These are phyloP conservation scores for Ficedula albicollis DNA, from an alignment of 2,797 vertebrate species.

Conservation along the genomic window DNA sequence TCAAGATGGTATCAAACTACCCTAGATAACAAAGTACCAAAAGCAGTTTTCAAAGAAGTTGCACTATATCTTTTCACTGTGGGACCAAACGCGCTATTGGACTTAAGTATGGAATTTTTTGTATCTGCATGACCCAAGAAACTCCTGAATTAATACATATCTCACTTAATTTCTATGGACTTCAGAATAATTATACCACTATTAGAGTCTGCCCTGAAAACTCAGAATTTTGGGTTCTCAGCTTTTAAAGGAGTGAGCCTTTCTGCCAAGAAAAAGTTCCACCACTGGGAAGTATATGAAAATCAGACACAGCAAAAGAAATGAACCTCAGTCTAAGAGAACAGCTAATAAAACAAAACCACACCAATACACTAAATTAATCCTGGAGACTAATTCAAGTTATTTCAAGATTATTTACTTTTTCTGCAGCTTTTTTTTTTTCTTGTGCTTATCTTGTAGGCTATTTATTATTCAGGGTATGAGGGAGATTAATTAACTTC, in stretches of 20 bases:
- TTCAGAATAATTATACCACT: neutral
- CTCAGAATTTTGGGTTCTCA: neutral
- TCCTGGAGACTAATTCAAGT: neutral
- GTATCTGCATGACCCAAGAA: neutral
- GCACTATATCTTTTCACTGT: neutral
- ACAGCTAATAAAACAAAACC: neutral
- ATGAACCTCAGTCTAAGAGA: neutral
- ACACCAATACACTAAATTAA: neutral
- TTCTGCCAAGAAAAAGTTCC: neutral
- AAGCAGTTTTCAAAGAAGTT: neutral
- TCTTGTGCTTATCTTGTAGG: neutral
- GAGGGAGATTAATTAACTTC: neutral
- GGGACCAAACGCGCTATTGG: neutral
- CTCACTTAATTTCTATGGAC: neutral
- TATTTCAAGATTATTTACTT: neutral
- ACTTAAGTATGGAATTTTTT: neutral
- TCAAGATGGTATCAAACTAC: neutral
- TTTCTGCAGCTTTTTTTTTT: neutral
- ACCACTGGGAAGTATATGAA: neutral
- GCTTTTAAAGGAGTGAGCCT: neutral
- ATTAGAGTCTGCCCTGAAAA: neutral
- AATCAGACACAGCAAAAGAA: neutral
- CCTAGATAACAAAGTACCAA: neutral
- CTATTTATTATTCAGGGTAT: neutral
- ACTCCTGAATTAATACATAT: neutral